phyloP scores from a whole-genome alignment of 2,113 vertebrate species.

The Myodes glareolus region DNA sequence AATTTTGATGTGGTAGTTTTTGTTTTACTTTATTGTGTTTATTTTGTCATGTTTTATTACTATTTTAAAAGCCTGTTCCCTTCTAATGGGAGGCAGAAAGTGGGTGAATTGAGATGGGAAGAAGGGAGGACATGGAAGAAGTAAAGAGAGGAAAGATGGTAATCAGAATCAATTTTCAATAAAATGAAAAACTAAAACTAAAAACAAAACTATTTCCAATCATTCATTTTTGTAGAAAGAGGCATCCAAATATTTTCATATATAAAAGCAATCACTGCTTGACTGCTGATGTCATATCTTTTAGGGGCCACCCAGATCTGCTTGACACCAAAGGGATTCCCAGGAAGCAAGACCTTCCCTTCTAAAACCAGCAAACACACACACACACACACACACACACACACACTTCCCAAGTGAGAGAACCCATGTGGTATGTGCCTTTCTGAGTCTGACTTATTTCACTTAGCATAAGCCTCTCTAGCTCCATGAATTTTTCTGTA shows the following conservation, averaged over 20 bases:
- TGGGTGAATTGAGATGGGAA: background rate
- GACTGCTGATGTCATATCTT: background rate
- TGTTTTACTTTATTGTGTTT: background rate
- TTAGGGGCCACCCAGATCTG: background rate
- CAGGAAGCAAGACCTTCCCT: background rate
- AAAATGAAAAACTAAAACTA: background rate
- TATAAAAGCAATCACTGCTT: background rate
- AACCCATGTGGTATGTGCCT: background rate
- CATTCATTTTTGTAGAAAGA: background rate
- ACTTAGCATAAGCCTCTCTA: background rate
- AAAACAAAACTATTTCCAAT: background rate
- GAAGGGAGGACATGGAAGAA: background rate
- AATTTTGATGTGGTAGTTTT: background rate
- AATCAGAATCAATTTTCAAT: background rate
- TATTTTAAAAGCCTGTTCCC: background rate
- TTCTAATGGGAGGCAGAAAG: background rate
- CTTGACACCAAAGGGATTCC: background rate
- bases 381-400: no score
- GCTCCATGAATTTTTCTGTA: background rate
- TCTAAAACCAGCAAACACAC: background rate
- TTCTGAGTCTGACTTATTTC: background rate
- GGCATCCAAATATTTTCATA: background rate
- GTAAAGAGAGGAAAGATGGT: background rate
- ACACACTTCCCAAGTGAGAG: background rate
- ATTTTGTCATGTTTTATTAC: background rate